Conservation (phyloP, 2,113 vertebrate species). For the cat (Felis catus) region F.catus_Fca126_mat1.0 CM031416.1:104582501-104583000, state of each 20-base stretch:
- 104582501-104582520: not conserved
- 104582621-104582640: not conserved
- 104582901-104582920: conserved; percentile 23
- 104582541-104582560: not conserved
- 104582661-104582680: not conserved
- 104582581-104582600: not conserved
- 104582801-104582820: not conserved
- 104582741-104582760: not conserved
- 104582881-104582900: not conserved
- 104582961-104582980: conserved; percentile 24
- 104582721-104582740: not conserved
- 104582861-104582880: not conserved
- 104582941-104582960: not conserved
- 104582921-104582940: not conserved
- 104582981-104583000: not conserved
- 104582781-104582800: not conserved
- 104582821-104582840: not conserved
- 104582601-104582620: conserved; percentile 22
- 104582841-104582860: not conserved
- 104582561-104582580: not conserved
- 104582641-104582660: not conserved
- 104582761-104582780: not conserved
- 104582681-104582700: not conserved
- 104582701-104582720: not conserved
- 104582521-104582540: not conserved